A percentile compares a stretch with the other conserved stretches of the same genome.
phyloP scores from a whole-genome alignment of 1,140 invertebrate species.

The Drosophila nasuta region DNA sequence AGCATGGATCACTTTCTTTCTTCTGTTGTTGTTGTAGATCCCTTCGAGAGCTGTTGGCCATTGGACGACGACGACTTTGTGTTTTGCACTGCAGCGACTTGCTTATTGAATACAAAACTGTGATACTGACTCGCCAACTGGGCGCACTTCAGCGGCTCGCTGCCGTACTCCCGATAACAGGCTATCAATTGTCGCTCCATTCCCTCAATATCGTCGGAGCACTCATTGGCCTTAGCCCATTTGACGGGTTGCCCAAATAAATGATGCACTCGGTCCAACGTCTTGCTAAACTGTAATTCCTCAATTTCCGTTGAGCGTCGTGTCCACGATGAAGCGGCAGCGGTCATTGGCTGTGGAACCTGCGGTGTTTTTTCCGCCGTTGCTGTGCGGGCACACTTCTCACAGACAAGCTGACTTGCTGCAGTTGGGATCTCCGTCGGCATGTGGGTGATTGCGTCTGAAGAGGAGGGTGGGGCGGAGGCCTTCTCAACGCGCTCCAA shows the following conservation, averaged over 20 bases:
- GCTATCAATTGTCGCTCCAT: conserved; percentile 51
- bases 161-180: conserved; percentile 53
- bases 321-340: conserved; percentile 30
- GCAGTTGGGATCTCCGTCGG: background rate
- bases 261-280: conserved; percentile 55
- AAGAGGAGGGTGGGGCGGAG: background rate
- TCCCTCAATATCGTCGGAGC: conserved; percentile 40
- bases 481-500: conserved; percentile 58
- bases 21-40: background rate
- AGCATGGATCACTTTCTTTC: conserved; percentile 2
- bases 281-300: conserved; percentile 59
- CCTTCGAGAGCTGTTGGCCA: background rate
- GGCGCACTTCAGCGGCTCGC: conserved; percentile 60
- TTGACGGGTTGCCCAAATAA: conserved; percentile 50
- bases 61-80: background rate
- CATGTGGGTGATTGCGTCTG: background rate
- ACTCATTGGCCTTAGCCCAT: conserved; percentile 54
- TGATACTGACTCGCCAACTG: conserved; percentile 61
- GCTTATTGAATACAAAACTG: conserved; percentile 53
- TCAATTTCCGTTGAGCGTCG: conserved; percentile 57
- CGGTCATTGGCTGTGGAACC: background rate
- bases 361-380: background rate
- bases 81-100: conserved; percentile 39
- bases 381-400: conserved; percentile 21
- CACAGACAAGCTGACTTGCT: conserved; percentile 11